These are phyloP conservation scores for Furcifer pardalis DNA, from an alignment of 2,797 vertebrate genomes.

Conservation along the genomic window DNA sequence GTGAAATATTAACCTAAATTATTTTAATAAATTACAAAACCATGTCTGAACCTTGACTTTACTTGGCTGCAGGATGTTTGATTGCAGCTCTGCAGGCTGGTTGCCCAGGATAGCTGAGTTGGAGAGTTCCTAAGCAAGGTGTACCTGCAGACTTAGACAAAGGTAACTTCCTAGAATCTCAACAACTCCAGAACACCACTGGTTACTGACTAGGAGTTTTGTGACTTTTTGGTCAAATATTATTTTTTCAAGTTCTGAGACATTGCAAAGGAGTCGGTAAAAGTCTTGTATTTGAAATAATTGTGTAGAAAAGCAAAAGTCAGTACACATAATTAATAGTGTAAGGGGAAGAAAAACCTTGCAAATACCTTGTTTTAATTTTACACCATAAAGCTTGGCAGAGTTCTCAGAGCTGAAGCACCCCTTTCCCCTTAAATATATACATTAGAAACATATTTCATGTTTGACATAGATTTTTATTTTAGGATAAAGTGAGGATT, in stretches of 20 bases:
- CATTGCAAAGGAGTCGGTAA: not conserved
- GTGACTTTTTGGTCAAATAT: too few relatives aligned
- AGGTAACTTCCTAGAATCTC: too few relatives aligned
- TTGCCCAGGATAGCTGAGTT: not conserved
- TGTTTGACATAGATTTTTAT: not conserved
- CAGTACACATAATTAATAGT: not conserved
- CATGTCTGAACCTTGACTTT: slow-evolving; percentile 1
- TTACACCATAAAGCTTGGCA: too few relatives aligned
- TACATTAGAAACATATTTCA: not conserved
- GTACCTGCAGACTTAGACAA: not conserved
- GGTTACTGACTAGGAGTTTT: too few relatives aligned
- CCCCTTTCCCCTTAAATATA: not conserved
- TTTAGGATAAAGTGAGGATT: not conserved
- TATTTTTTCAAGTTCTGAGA: too few relatives aligned
- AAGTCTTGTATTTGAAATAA: not conserved
- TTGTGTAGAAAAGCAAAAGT: not conserved
- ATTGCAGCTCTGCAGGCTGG: not conserved
- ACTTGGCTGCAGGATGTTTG: not conserved
- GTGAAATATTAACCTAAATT: slow-evolving; percentile 42
- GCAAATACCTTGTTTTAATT: too few relatives aligned
- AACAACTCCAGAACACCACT: too few relatives aligned
- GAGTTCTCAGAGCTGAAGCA: not conserved
- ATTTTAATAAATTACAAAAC: not conserved
- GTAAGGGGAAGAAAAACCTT: too few relatives aligned
- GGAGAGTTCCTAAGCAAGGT: too few relatives aligned